Percentiles rank a stretch among this genome's conserved stretches.
phyloP scores from a whole-genome alignment of 2,113 vertebrate species.

The Mixornis gularis region DNA sequence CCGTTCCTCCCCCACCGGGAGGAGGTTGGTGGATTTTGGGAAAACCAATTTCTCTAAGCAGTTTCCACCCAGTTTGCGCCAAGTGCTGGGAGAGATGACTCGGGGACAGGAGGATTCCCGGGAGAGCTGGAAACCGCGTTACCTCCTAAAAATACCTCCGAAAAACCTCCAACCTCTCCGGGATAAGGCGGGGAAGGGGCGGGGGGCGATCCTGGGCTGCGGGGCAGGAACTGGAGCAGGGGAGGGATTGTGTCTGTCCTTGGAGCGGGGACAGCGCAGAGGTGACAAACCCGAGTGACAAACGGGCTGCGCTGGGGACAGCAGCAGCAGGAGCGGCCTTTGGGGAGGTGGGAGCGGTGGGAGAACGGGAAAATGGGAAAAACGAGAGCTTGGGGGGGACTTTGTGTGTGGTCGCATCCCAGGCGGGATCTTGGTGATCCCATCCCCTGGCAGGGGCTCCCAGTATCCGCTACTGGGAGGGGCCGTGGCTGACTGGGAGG shows the following conservation, averaged over 20 bases:
- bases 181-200: not conserved
- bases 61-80: not conserved
- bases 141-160: not conserved
- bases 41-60: accelerated
- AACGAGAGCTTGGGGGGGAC: accelerated
- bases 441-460: accelerated
- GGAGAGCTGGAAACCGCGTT: not conserved
- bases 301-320: not conserved
- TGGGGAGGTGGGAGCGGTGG: accelerated
- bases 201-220: accelerated
- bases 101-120: not conserved
- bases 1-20: not conserved
- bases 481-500: not conserved
- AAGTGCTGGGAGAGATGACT: not conserved
- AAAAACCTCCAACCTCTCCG: accelerated
- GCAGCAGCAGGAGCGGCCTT: not conserved
- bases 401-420: accelerated
- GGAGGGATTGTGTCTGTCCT: not conserved
- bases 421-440: not conserved
- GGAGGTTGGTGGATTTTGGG: not conserved
- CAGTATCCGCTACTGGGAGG: not conserved
- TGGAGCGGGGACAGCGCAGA: accelerated
- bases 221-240: not conserved
- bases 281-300: not conserved
- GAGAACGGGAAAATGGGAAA: not conserved